Evolutionary conservation across 2,888 invertebrate species (phyloP).

Genomic region (Steinernema hermaphroditum): DNA sequence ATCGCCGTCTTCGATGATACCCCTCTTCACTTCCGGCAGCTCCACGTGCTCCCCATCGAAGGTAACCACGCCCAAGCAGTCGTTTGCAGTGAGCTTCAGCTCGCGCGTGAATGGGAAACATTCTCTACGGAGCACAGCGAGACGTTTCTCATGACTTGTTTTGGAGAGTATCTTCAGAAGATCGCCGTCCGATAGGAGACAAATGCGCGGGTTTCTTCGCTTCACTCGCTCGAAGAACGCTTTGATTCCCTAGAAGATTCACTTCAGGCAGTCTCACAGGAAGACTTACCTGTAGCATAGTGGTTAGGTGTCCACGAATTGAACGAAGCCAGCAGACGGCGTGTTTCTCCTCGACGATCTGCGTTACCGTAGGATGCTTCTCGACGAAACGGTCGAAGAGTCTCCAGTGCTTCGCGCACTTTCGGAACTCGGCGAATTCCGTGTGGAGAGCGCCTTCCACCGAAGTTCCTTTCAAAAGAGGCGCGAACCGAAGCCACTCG

Average conservation of each 20-base stretch:
- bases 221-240: slow-evolving; percentile 46
- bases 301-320: slow-evolving; percentile 37
- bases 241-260: slow-evolving; percentile 44
- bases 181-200: slow-evolving; percentile 49
- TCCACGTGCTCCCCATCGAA: slow-evolving; percentile 48
- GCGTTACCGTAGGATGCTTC: slow-evolving; percentile 42
- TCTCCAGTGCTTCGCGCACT: slow-evolving; percentile 41
- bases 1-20: background rate
- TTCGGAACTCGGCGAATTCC: slow-evolving; percentile 44
- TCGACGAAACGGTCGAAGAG: slow-evolving; percentile 39
- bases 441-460: slow-evolving; percentile 33
- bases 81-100: slow-evolving; percentile 38
- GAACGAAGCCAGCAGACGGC: slow-evolving; percentile 50
- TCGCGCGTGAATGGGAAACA: slow-evolving; percentile 50
- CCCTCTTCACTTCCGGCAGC: slow-evolving; percentile 38
- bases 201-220: slow-evolving; percentile 44
- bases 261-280: slow-evolving; percentile 1
- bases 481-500: slow-evolving; percentile 41
- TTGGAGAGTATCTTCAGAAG: slow-evolving; percentile 50
- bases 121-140: slow-evolving; percentile 48
- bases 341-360: slow-evolving; percentile 54
- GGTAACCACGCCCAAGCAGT: slow-evolving; percentile 33
- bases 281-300: slow-evolving; percentile 34
- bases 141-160: slow-evolving; percentile 39
- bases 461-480: slow-evolving; percentile 39